Percentiles rank a stretch among this genome's conserved stretches.
Evolutionary conservation across 1,140 invertebrate species (phyloP).

Genomic region (Trinorchestia longiramus): DNA sequence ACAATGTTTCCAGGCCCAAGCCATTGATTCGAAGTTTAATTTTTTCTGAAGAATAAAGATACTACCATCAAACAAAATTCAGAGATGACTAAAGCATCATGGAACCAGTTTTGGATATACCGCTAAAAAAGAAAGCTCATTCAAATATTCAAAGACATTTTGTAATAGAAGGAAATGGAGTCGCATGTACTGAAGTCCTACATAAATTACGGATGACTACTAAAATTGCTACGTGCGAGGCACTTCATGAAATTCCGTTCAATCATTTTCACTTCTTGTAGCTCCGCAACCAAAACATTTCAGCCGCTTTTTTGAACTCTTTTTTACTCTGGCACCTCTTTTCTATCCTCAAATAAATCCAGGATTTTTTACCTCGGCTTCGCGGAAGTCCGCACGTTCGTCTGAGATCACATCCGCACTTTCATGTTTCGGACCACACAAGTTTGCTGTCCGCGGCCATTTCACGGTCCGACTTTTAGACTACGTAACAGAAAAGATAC

Average conservation of each 20-base stretch:
- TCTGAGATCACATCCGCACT: not conserved
- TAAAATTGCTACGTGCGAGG: not conserved
- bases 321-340: not conserved
- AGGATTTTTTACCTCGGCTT: not conserved
- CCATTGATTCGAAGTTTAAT: not conserved
- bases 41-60: not conserved
- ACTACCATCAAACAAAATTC: not conserved
- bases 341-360: not conserved
- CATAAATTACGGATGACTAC: not conserved
- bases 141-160: too few species aligned
- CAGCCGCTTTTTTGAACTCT: not conserved
- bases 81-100: not conserved
- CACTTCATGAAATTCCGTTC: not conserved
- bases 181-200: not conserved
- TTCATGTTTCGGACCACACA: not conserved
- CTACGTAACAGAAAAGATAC: not conserved
- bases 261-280: not conserved
- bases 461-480: not conserved
- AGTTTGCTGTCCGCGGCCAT: not conserved
- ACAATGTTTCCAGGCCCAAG: not conserved
- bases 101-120: too few species aligned
- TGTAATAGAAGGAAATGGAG: too few species aligned
- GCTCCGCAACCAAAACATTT: not conserved
- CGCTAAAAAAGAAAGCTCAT: too few species aligned
- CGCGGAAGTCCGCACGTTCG: slow-evolving; percentile 30